Evolutionary conservation across 2,797 vertebrate genomes (phyloP).

Genomic region (Phrynocephalus guinanensis): DNA sequence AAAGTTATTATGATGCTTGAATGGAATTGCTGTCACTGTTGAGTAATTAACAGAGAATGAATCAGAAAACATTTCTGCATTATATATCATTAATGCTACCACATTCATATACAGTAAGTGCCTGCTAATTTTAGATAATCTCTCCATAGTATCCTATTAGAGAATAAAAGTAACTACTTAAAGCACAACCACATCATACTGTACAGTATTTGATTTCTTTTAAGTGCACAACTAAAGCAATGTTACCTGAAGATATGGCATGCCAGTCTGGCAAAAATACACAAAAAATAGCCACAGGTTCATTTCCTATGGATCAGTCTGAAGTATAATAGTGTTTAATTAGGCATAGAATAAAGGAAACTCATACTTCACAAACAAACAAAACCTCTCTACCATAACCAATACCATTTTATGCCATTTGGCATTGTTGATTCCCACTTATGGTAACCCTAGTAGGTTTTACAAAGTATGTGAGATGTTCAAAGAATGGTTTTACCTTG

Average conservation of each 20-base stretch:
- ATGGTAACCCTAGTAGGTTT: too few relatives aligned
- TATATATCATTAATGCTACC: slow-evolving; percentile 38
- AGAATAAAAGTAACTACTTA: slow-evolving; percentile 5
- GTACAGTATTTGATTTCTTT: not conserved
- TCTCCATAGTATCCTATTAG: slow-evolving; percentile 1
- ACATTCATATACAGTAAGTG: slow-evolving; percentile 17
- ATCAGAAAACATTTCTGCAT: slow-evolving; percentile 32
- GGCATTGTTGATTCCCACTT: too few relatives aligned
- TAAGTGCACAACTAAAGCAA: slow-evolving; percentile 40
- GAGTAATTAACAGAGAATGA: slow-evolving; percentile 23
- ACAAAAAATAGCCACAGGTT: slow-evolving; percentile 36
- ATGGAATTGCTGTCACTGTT: not conserved
- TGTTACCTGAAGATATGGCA: not conserved
- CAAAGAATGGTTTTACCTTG: too few relatives aligned
- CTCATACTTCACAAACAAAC: too few relatives aligned
- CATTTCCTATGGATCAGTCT: slow-evolving; percentile 23
- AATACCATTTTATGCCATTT: too few relatives aligned
- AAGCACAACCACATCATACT: not conserved
- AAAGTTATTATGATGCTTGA: slow-evolving; percentile 23
- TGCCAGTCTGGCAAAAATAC: slow-evolving; percentile 6
- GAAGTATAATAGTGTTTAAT: slow-evolving; percentile 24
- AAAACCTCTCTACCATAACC: too few relatives aligned
- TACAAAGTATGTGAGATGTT: too few relatives aligned
- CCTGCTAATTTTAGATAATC: slow-evolving; percentile 32
- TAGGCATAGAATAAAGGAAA: not conserved